Conservation (phyloP, 1,140 invertebrate genomes). For the Reticulitermes speratus region DNA sequence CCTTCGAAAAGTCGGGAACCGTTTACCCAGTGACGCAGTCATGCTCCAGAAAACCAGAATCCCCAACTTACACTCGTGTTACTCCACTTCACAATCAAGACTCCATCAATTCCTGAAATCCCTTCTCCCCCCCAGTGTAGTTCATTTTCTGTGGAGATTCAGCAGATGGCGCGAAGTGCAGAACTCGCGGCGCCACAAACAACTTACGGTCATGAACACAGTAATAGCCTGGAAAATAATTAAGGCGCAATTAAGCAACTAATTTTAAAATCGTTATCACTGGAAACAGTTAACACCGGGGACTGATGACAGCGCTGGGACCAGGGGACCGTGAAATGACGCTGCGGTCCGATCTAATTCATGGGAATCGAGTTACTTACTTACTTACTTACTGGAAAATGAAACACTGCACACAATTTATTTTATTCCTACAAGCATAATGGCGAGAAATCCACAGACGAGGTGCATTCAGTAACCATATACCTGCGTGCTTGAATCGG, state of each 20-base stretch:
- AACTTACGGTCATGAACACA: background rate
- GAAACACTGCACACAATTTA: background rate
- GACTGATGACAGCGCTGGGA: background rate
- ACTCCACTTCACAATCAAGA: too few species aligned
- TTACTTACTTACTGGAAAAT: background rate
- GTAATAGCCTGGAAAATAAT: background rate
- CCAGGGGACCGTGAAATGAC: background rate
- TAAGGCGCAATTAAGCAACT: background rate
- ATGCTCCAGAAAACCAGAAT: too few species aligned
- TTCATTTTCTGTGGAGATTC: background rate
- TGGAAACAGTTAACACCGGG: background rate
- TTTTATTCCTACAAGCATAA: background rate
- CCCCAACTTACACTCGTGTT: too few species aligned
- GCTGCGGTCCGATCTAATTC: background rate
- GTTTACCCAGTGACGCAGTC: too few species aligned
- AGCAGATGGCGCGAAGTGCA: background rate
- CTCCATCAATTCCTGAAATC: too few species aligned
- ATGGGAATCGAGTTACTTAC: background rate
- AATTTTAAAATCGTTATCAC: constrained; percentile 7
- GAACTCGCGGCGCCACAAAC: background rate
- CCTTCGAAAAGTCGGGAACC: too few species aligned
- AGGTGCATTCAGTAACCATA: background rate
- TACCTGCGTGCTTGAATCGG: too few species aligned
- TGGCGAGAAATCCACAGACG: background rate
- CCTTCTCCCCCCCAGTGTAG: too few species aligned